Conservation (phyloP, 2,113 vertebrate species). For the Nansenia antarctica region DNA sequence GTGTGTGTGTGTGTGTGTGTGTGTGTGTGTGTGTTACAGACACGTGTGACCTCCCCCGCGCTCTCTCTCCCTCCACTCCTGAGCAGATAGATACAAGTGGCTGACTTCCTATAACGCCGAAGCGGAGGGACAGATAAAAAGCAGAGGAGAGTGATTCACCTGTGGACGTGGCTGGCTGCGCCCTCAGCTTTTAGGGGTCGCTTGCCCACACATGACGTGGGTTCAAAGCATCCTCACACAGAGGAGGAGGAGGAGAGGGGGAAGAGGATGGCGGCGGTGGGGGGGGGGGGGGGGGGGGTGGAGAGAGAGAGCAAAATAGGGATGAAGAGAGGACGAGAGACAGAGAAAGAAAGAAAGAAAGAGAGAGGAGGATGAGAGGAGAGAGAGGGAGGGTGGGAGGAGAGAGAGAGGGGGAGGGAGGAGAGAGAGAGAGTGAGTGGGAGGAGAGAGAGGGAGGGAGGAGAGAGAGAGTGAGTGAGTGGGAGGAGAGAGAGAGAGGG, state of each 20-base stretch:
- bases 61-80: conserved; percentile 30
- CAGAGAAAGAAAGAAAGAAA: background rate
- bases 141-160: conserved; percentile 65
- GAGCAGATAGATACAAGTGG: conserved; percentile 44
- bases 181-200: conserved; percentile 59
- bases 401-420: too few relatives aligned
- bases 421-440: background rate
- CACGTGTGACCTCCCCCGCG: too few relatives aligned
- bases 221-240: conserved; percentile 41
- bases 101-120: conserved; percentile 33
- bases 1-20: too few relatives aligned
- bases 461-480: conserved; percentile 17
- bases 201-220: conserved; percentile 46
- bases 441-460: background rate
- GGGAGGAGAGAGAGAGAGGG: conserved; percentile 23
- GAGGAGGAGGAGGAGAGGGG: conserved; percentile 21
- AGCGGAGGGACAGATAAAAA: conserved; percentile 55
- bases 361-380: conserved; percentile 14
- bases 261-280: conserved; percentile 28
- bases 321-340: background rate
- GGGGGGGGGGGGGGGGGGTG: conserved; percentile 8
- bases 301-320: background rate
- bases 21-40: too few relatives aligned
- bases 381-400: conserved; percentile 34
- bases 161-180: conserved; percentile 52